Evolutionary conservation across 2,113 vertebrate species (phyloP), one percentile per base, ranked within the genome.

Genomic region (Xerus inauris): DNA sequence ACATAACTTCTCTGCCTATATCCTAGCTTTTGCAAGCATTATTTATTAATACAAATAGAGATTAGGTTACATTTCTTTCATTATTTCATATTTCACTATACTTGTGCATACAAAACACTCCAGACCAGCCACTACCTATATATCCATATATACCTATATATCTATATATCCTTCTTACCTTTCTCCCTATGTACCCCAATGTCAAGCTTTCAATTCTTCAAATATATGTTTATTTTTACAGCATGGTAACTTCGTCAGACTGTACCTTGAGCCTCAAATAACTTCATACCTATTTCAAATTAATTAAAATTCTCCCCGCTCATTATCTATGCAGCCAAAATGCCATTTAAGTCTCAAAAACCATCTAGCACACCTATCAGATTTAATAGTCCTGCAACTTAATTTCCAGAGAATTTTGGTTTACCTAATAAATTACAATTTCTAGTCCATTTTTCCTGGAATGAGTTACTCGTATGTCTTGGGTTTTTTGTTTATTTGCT

Each of bases 161-260:
- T 1, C 32, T 32, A 26, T n/a, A n/a, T n/a, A n/a, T n/a, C n/a
- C 65, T 38, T 64, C 45, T 38, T 57, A 12, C 9, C 49, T 86
- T 54, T 42, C 10, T 26, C 10, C 8, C 8, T 28, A 5, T 35
- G 30, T 65, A 20, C 3, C 0, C 26, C 35, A 51, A 0, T 4
- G 4, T 26, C 75, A 87, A 54, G 8, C 1, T 54, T 94, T 49
- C 10, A 35, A 49, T 80, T 86, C 22, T 86, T 80, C 35, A 57
- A 59, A 38, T 1, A 22, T 14, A 54, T 38, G 67, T 47, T 88
- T 42, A 57, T 54, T 96, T 93, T 83, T 40, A 49, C 0, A 45
- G 1, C 1, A 49, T 0, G 10, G 13, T 30, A 30, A 69, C 20
- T 93, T 65, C 40, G 11, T 32, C 57, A 73, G 35, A 83, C 8